Evolutionary conservation across 2,113 vertebrate species (phyloP).

Genomic region (Phylloscopus trochiloides): DNA sequence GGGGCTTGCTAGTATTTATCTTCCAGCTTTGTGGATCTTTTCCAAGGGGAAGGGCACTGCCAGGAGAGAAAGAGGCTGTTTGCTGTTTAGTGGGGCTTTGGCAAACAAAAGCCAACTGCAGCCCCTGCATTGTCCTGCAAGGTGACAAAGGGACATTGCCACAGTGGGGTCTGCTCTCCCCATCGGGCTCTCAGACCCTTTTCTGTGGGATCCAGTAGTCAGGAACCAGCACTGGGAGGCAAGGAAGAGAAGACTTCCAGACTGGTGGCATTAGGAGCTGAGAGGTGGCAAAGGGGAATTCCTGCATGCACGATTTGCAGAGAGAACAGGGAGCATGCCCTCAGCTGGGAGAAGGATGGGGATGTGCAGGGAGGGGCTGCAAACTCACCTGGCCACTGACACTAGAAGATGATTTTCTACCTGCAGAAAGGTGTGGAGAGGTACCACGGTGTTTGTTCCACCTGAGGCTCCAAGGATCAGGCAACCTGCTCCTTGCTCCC

Average conservation of each 20-base stretch:
- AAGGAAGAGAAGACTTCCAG: neutral
- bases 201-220: neutral
- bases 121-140: neutral
- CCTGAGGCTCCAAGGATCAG: neutral
- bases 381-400: neutral
- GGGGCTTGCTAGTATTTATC: neutral
- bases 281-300: neutral
- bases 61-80: neutral
- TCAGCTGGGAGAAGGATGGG: neutral
- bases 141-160: neutral
- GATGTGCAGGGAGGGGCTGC: neutral
- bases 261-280: neutral
- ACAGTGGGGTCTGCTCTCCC: neutral
- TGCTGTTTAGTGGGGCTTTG: neutral
- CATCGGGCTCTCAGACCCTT: accelerated
- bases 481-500: neutral
- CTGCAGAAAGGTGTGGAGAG: neutral
- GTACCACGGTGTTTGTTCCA: neutral
- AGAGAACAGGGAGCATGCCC: neutral
- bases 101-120: neutral
- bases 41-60: neutral
- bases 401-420: neutral
- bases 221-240: neutral
- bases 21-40: neutral
- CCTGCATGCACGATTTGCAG: neutral